These are phyloP conservation scores for Tiphia femorata DNA, from an alignment of 2,888 invertebrate genomes.

Conservation along the genomic window DNA sequence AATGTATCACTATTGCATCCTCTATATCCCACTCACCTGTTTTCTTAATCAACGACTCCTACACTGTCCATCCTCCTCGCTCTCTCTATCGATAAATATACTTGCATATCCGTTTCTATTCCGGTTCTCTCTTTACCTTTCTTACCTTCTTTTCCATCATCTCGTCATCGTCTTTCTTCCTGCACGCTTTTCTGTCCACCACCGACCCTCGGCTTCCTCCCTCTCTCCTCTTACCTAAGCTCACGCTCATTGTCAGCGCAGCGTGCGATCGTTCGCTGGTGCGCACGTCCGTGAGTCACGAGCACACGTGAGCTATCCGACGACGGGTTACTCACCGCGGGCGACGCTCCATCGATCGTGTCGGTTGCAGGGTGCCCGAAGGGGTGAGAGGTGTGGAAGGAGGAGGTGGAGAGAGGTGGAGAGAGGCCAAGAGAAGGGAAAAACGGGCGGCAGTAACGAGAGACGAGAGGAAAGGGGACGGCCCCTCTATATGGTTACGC, in stretches of 20 bases:
- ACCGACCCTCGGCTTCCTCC: neutral
- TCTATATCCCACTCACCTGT: too few species aligned
- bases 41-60: too few species aligned
- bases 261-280: neutral
- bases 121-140: too few species aligned
- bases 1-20: too few species aligned
- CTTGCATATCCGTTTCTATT: too few species aligned
- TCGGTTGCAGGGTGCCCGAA: slow-evolving; percentile 48
- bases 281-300: neutral
- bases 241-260: too few species aligned
- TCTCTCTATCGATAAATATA: too few species aligned
- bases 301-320: slow-evolving; percentile 26
- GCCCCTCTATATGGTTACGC: slow-evolving; percentile 18
- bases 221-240: too few species aligned
- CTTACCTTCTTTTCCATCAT: too few species aligned
- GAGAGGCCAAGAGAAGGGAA: slow-evolving; percentile 10
- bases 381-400: slow-evolving; percentile 19
- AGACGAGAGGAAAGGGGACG: slow-evolving; percentile 3
- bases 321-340: slow-evolving; percentile 66
- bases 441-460: neutral
- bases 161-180: neutral
- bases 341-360: slow-evolving; percentile 67
- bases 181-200: neutral
- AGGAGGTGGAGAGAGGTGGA: slow-evolving; percentile 17
- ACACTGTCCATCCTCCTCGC: too few species aligned